Base-by-base conservation (phyloP, 2,888 invertebrate species). In the Erynnis tages region DNA sequence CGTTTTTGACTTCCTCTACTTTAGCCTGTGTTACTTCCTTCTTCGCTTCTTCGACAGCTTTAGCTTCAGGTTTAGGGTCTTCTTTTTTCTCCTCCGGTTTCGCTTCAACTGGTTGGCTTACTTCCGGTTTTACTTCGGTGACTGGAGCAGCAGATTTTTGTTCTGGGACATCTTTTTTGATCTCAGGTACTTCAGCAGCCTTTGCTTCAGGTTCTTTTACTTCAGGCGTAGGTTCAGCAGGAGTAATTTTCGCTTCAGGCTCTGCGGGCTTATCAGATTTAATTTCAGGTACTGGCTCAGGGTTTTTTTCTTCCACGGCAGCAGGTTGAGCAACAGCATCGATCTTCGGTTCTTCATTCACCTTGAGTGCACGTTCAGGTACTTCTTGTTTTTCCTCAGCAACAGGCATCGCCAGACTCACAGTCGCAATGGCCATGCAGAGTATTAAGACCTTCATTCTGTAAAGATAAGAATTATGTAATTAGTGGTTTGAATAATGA, bases 361-460 rank as follows among this genome's bases (percentile, higher is more conserved):
- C 50, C 54, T 63, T 68, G 16, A 62, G 50, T 16, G 74, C 74
- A 41, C 70, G 65, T 25, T 82, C 81, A 7, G 72, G 68, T 27
- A 65, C 73, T 38, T 66, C 65, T n/a, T 69, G 65, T 43, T 70
- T 69, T 29, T 79, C 76, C 53, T 93, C 92, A 29, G 91, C 92
- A 34, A 93, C 81, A 43, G 93, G 93, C 90, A 92, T 91, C 29
- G 92, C 91, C 67, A 91, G 66, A 78, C 73, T 90, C 73, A 76
- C 91, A 73, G 79, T 90, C 73, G 90, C 88, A 66, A 92, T 81
- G 75, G 92, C 88, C 70, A 92, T 74, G 67, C 90, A 89, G 74
- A 93, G 71, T 70, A 93, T 67, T 76, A 93, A 84, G 73, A 92
- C 81, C 90, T 92, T 93, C 93, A 93, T 93, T 84, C 92, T 92